phyloP scores from a whole-genome alignment of 2,113 vertebrate genomes.

The Misgurnus anguillicaudatus region DNA sequence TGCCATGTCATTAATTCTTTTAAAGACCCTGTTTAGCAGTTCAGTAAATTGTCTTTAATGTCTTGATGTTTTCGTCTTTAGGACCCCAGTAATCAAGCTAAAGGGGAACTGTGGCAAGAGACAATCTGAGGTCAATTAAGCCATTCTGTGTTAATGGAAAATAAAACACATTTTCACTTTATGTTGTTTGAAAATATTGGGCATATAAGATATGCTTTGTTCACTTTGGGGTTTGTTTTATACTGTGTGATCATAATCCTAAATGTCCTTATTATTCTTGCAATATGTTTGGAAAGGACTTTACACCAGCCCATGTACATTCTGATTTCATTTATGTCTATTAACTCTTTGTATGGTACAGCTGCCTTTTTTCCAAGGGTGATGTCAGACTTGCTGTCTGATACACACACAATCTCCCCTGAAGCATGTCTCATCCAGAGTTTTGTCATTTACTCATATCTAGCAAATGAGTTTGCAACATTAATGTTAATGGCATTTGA shows the following conservation, averaged over 20 bases:
- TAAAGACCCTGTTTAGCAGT: no score
- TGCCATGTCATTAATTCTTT: no score
- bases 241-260: slow-evolving; percentile 12
- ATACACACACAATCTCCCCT: slow-evolving; percentile 64
- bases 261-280: slow-evolving; percentile 18
- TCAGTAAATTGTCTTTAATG: no score
- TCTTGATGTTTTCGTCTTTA: no score
- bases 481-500: slow-evolving; percentile 45
- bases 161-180: slow-evolving; percentile 27
- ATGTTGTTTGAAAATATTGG: slow-evolving; percentile 39
- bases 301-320: slow-evolving; percentile 71
- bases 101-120: no score
- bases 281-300: background rate
- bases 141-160: background rate
- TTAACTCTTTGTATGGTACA: slow-evolving; percentile 73
- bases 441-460: slow-evolving; percentile 70
- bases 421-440: slow-evolving; percentile 65
- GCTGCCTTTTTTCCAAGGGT: slow-evolving; percentile 70
- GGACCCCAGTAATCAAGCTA: no score
- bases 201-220: background rate
- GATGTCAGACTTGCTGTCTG: slow-evolving; percentile 61
- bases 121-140: no score
- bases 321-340: slow-evolving; percentile 67
- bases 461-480: slow-evolving; percentile 71
- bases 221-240: background rate